Conservation (phyloP, 2,888 invertebrate genomes). For the Neoascia interrupta region DNA sequence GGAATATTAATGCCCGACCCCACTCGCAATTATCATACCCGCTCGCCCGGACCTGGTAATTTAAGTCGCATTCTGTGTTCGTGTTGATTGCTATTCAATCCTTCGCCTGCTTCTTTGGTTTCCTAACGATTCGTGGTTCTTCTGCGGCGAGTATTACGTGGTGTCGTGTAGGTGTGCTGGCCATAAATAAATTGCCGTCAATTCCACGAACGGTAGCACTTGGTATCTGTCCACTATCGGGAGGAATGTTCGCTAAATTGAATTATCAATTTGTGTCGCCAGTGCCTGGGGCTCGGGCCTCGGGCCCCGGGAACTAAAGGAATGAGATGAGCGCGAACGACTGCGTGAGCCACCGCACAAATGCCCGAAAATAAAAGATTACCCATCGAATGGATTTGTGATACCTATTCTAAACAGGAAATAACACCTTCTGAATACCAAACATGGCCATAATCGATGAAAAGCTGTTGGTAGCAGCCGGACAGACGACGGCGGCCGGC, state of each 20-base stretch:
- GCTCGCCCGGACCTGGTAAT: conserved; percentile 53
- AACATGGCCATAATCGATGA: conserved; percentile 62
- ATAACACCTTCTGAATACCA: conserved; percentile 66
- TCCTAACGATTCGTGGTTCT: conserved; percentile 51
- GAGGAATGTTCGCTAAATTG: conserved; percentile 69
- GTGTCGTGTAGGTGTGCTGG: conserved; percentile 61
- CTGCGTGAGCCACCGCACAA: conserved; percentile 29
- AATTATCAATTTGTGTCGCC: conserved; percentile 64
- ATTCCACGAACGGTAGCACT: conserved; percentile 65
- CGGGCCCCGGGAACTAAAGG: conserved; percentile 20
- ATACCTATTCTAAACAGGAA: conserved; percentile 68
- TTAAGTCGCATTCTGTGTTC: conserved; percentile 50
- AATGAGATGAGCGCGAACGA: conserved; percentile 29
- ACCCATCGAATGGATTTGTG: conserved; percentile 66
- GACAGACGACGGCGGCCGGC: conserved; percentile 27
- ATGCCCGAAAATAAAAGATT: conserved; percentile 40
- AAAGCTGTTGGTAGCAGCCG: conserved; percentile 55
- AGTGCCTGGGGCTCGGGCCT: too few species aligned
- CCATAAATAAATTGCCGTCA: conserved; percentile 64
- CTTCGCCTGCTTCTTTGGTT: conserved; percentile 53
- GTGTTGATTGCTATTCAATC: conserved; percentile 62
- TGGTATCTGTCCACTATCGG: conserved; percentile 54
- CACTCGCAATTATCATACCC: conserved; percentile 50
- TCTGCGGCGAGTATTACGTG: too few species aligned
- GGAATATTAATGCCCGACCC: conserved; percentile 51